Conservation (phyloP, 2,888 invertebrate species). For the Rhimphoctona megacephalus region DNA sequence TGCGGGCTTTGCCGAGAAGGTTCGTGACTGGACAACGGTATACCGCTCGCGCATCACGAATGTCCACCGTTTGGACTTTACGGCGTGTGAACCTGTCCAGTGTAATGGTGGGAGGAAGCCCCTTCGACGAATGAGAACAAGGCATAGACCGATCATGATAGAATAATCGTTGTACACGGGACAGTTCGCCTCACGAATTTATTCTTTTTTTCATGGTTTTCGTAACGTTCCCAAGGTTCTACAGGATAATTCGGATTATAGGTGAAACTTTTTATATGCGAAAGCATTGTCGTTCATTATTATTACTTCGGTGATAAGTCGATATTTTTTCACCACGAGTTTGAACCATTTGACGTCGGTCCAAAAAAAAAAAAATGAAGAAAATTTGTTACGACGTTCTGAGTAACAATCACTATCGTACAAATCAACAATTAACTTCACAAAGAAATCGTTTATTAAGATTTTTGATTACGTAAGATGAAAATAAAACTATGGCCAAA, state of each 20-base stretch:
- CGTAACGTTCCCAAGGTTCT: neutral
- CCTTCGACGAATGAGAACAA: constrained; percentile 22
- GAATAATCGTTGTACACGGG: constrained; percentile 17
- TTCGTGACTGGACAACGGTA: constrained; percentile 71
- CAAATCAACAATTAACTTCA: neutral
- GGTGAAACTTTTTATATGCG: neutral
- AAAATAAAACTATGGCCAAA: neutral
- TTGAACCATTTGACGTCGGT: too few relatives aligned
- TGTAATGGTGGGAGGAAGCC: neutral
- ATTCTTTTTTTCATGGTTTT: neutral
- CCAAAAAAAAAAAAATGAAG: too few relatives aligned
- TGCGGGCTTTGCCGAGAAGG: constrained; percentile 58
- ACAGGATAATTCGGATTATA: neutral
- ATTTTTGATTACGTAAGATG: neutral
- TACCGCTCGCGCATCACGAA: constrained; percentile 18
- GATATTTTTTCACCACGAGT: neutral
- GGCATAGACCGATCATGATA: constrained; percentile 39
- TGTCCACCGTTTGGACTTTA: neutral
- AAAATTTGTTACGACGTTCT: neutral
- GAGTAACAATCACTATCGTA: neutral
- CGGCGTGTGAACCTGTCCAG: constrained; percentile 45
- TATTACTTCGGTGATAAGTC: neutral
- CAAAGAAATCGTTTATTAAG: neutral
- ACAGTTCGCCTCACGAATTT: neutral
- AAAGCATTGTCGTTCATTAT: neutral